Conservation (phyloP, 2,888 invertebrate genomes). For the Prenolepis imparis region DNA sequence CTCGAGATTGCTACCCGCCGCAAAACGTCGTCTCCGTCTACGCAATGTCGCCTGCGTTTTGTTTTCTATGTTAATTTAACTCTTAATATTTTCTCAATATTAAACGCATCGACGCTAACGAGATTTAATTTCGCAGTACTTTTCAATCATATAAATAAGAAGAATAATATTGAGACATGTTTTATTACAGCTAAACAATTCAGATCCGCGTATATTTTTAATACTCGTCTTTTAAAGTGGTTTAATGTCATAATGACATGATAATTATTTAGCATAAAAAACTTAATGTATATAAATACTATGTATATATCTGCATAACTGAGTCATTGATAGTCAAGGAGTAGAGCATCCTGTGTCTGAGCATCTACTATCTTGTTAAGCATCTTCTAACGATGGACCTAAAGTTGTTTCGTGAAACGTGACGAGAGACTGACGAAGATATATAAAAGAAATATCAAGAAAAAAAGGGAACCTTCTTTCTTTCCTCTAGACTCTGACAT, state of each 20-base stretch:
- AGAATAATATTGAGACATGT: neutral
- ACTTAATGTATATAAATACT: neutral
- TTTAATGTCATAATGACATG: neutral
- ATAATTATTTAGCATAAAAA: neutral
- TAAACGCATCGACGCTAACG: neutral
- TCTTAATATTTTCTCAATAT: neutral
- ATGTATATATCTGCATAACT: constrained; percentile 11
- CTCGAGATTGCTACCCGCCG: constrained; percentile 1
- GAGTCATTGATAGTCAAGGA: constrained; percentile 84
- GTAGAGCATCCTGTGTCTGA: constrained; percentile 83
- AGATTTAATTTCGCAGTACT: neutral
- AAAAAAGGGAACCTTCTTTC: constrained; percentile 31
- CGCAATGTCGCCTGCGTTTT: constrained; percentile 1
- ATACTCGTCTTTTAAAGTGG: neutral
- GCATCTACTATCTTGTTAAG: constrained; percentile 81
- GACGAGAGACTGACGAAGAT: constrained; percentile 77
- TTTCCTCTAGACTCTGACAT: constrained; percentile 44
- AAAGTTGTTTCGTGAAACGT: constrained; percentile 73
- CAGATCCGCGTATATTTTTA: neutral
- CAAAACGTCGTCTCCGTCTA: constrained; percentile 31
- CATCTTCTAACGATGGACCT: constrained; percentile 78
- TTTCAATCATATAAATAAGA: neutral
- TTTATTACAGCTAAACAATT: neutral
- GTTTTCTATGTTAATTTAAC: neutral
- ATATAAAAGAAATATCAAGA: constrained; percentile 28